A percentile compares a stretch with the other conserved stretches of the same genome.
phyloP scores from a whole-genome alignment of 1,140 invertebrate genomes.

The Brachionus angularis region DNA sequence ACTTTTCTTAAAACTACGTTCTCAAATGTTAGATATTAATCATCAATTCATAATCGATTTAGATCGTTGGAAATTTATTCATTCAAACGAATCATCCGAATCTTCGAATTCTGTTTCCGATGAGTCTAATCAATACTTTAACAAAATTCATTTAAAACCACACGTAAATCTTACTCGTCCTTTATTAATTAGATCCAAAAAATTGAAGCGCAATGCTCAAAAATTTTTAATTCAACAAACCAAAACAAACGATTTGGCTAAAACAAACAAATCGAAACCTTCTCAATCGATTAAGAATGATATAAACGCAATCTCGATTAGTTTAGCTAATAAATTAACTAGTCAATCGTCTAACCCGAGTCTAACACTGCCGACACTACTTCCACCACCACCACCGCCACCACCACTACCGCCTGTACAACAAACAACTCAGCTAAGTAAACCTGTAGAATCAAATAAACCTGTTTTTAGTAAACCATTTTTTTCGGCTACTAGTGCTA shows the following conservation, averaged over 20 bases:
- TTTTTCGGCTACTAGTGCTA: constrained; percentile 6
- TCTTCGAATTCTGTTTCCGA: neutral
- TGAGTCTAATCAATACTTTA: neutral
- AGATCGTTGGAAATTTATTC: constrained; percentile 5
- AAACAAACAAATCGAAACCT: too few species aligned
- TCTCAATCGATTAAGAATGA: too few species aligned
- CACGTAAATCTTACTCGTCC: constrained; percentile 33
- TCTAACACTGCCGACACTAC: too few species aligned
- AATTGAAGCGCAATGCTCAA: constrained; percentile 11
- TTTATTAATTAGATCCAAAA: constrained; percentile 11
- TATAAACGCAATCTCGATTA: too few species aligned
- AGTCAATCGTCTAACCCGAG: too few species aligned
- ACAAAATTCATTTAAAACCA: constrained; percentile 37
- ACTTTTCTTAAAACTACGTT: neutral
- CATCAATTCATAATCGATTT: constrained; percentile 19
- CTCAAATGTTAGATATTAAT: constrained; percentile 33
- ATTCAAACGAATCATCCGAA: neutral
- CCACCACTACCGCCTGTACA: too few species aligned
- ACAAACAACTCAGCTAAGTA: too few species aligned
- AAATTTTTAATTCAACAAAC: neutral
- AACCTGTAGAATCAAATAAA: too few species aligned
- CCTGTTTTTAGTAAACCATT: constrained; percentile 24
- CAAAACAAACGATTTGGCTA: too few species aligned
- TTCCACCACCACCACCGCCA: too few species aligned
- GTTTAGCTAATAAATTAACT: too few species aligned